Conservation (phyloP, 1,140 invertebrate species). For the Lordiphosa mommai region DNA sequence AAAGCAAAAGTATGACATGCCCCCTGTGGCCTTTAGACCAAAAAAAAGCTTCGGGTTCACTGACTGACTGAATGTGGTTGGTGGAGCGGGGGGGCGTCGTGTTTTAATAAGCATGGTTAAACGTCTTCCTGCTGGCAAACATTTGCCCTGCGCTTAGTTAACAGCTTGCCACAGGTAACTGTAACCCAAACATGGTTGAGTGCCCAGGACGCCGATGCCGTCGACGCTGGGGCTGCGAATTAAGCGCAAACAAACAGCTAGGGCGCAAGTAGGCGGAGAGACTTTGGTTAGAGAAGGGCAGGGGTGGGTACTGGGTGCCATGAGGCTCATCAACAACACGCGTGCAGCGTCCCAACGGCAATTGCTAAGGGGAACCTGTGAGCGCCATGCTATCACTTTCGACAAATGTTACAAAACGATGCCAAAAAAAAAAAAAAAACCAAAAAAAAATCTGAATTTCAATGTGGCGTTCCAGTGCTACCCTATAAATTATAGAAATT, state of each 20-base stretch:
- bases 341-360: slow-evolving; percentile 59
- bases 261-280: neutral
- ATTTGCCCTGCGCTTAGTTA: slow-evolving; percentile 73
- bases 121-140: slow-evolving; percentile 70
- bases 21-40: slow-evolving; percentile 53
- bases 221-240: slow-evolving; percentile 26
- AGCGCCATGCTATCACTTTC: slow-evolving; percentile 50
- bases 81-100: slow-evolving; percentile 22
- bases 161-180: slow-evolving; percentile 71
- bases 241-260: slow-evolving; percentile 54
- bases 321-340: slow-evolving; percentile 63
- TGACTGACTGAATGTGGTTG: slow-evolving; percentile 35
- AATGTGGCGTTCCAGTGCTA: no score
- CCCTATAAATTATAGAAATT: no score
- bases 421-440: neutral
- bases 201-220: slow-evolving; percentile 30
- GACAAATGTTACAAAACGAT: slow-evolving; percentile 61
- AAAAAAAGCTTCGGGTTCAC: slow-evolving; percentile 37
- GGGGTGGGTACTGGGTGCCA: neutral
- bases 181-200: slow-evolving; percentile 49
- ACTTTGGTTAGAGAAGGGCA: neutral
- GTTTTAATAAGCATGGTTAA: slow-evolving; percentile 69
- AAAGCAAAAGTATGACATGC: slow-evolving; percentile 74
- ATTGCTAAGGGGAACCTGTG: slow-evolving; percentile 42
- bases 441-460: neutral